These are phyloP conservation scores for Marmota monax DNA, from an alignment of 2,113 vertebrate genomes.

Conservation along the genomic window DNA sequence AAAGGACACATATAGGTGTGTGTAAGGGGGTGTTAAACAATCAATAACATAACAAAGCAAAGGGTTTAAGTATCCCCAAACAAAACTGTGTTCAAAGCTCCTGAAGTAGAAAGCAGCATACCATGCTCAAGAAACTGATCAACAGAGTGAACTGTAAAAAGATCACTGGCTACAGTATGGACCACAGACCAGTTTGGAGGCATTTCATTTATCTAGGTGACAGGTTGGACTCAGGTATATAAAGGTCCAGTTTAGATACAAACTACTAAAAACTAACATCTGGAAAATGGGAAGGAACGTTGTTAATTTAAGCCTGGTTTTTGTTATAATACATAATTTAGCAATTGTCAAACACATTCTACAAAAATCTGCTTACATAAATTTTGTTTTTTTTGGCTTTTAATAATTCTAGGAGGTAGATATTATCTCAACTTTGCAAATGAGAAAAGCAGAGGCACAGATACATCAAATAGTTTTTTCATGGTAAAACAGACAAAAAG, in stretches of 20 bases:
- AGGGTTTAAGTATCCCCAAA: not conserved
- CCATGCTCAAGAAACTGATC: not conserved
- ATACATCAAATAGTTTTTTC: not conserved
- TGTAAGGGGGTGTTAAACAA: not conserved
- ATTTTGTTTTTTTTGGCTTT: constrained; percentile 24
- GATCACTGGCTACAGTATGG: not conserved
- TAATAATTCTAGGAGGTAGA: not conserved
- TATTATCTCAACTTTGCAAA: constrained; percentile 6
- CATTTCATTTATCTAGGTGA: not conserved
- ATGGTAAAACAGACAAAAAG: not conserved
- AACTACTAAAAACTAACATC: not conserved
- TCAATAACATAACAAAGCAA: constrained; percentile 9
- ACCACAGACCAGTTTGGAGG: not conserved
- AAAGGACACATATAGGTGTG: not conserved
- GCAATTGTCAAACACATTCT: not conserved
- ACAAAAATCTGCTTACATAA: not conserved
- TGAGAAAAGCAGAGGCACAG: not conserved
- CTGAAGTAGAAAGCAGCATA: not conserved
- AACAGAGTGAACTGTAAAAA: not conserved
- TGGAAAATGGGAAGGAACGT: constrained; percentile 1
- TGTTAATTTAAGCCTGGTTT: constrained; percentile 18
- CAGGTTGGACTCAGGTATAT: not conserved
- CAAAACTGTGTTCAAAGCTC: not conserved
- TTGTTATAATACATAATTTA: not conserved
- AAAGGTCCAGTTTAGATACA: not conserved